These are phyloP conservation scores for Dermatemys mawii DNA, from an alignment of 2,113 vertebrate genomes.

Conservation along the genomic window DNA sequence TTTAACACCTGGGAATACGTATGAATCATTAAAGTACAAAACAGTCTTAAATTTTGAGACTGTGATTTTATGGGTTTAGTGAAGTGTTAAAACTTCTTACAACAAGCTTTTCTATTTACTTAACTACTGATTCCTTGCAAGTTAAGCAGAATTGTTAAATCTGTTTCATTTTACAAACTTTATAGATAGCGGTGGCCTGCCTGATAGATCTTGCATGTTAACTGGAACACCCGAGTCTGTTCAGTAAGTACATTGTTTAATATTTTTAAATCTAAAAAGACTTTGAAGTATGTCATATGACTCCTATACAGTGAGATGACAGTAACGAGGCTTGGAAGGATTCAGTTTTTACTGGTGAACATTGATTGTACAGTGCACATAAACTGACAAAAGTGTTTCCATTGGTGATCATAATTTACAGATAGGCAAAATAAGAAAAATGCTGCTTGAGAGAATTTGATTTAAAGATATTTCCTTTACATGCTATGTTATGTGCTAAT, in stretches of 20 bases:
- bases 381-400: background rate
- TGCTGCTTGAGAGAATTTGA: background rate
- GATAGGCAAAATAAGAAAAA: background rate
- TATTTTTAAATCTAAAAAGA: background rate
- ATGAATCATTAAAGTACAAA: rapidly evolving
- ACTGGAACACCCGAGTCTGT: constrained; percentile 94
- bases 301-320: background rate
- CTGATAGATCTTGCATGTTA: constrained; percentile 95
- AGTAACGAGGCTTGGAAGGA: background rate
- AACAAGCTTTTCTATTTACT: background rate
- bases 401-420: background rate
- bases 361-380: background rate
- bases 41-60: background rate
- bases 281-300: background rate
- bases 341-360: background rate
- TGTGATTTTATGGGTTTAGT: background rate
- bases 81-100: rapidly evolving
- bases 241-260: constrained; percentile 83
- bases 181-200: constrained; percentile 95
- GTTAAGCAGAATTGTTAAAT: background rate
- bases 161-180: constrained; percentile 6
- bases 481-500: background rate
- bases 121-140: background rate
- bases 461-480: background rate
- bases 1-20: background rate